Evolutionary conservation across 2,113 vertebrate species (phyloP), one percentile per base, ranked within the genome.

Genomic region (Apus apus): DNA sequence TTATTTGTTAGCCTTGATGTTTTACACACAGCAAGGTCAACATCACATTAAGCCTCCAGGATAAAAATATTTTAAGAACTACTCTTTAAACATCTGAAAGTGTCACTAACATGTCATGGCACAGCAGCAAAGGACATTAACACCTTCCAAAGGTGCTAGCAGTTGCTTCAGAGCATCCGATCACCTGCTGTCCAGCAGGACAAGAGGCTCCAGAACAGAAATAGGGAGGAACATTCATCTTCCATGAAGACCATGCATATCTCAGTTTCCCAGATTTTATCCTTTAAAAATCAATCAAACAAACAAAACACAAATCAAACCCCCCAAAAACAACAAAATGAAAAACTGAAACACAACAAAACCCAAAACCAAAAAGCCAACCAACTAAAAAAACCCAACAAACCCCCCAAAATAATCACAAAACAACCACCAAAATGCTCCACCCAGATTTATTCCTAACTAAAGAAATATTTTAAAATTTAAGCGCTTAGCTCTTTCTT

Each of bases 61-160:
- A 83, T 4, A 85, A 90, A 89, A 78, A 32, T 73, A 73, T 73
- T 95, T 83, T 45, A 82, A 87, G 40, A 86, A 34, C 15, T 66
- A 34, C 51, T 88, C 75, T 66, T 74, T 36, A 87, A 46, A 7
- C 21, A 30, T 64, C 65, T 73, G 61, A 46, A 85, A 86, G 29
- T 34, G 57, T 89, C 57, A 84, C 26, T 72, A 71, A 54, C 45
- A 58, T 8, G 25, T 70, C 88, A 92, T 1, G 2, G 43, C 23
- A 85, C 38, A 64, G 56, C 43, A 87, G 36, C 38, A 94, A 70
- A 93, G 79, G 43, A 46, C 34, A 86, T 57, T 78, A 87, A 67
- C 89, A 80, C 43, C 61, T 87, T 74, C 80, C 45, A 48, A 56
- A 85, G 86, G 32, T 60, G 64, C 25, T 60, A 94, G 75, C 71